Conservation (phyloP, 37 sponge, comb jelly and placozoan species). For the Beroe forskalii region DNA sequence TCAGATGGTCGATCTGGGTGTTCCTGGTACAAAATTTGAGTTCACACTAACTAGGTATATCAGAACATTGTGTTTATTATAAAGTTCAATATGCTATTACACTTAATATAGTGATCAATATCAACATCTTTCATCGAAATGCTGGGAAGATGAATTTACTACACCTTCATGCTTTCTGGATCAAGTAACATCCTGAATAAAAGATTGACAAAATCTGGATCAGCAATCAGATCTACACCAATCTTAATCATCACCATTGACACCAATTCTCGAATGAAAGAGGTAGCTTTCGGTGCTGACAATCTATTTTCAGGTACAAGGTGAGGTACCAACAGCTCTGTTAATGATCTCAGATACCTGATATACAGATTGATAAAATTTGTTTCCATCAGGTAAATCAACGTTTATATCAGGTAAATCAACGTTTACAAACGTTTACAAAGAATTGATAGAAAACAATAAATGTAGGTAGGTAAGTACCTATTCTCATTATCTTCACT, state of each 20-base stretch:
- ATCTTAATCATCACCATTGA: conserved; percentile 20
- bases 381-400: neutral
- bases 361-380: neutral
- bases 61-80: too few relatives aligned
- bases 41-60: too few relatives aligned
- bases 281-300: neutral
- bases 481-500: conserved; percentile 6
- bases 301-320: conserved; percentile 17
- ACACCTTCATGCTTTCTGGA: conserved; percentile 40
- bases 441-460: neutral
- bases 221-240: conserved; percentile 12
- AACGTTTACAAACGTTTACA: neutral
- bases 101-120: too few relatives aligned
- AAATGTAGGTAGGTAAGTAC: neutral
- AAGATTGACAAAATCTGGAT: conserved; percentile 15
- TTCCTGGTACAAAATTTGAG: too few relatives aligned
- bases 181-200: conserved; percentile 12
- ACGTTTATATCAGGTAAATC: neutral
- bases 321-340: neutral
- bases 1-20: neutral
- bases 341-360: conserved; percentile 13
- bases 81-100: too few relatives aligned
- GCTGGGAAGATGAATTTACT: neutral
- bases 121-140: too few relatives aligned
- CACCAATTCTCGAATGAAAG: neutral